Conservation (phyloP, 2,113 vertebrate genomes). For the Mormyrus lacerda region DNA sequence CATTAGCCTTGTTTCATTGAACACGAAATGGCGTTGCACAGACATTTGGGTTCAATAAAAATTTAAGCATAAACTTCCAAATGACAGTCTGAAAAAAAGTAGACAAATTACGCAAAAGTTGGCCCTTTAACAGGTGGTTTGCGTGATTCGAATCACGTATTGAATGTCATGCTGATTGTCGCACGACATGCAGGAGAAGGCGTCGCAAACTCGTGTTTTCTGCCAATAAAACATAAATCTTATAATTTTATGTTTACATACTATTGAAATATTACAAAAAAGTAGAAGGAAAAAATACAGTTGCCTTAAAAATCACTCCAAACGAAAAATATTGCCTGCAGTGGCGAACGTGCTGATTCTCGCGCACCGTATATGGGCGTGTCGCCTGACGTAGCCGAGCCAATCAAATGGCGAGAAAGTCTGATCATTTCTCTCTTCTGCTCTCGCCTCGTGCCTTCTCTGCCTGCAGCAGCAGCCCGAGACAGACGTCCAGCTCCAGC, state of each 20-base stretch:
- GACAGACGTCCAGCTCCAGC: neutral
- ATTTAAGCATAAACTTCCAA: neutral
- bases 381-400: neutral
- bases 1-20: neutral
- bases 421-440: neutral
- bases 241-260: neutral
- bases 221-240: neutral
- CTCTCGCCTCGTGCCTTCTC: neutral
- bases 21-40: neutral
- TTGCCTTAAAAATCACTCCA: neutral
- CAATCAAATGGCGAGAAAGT: conserved; percentile 6
- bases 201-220: neutral
- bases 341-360: neutral
- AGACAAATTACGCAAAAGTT: neutral
- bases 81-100: neutral
- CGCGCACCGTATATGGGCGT: neutral
- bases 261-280: neutral
- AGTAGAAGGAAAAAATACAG: neutral
- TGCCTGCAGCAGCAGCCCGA: neutral
- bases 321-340: neutral
- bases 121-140: neutral
- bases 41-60: neutral
- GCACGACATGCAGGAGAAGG: too few species aligned
- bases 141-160: neutral
- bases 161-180: neutral